A percentile compares a stretch with the other conserved stretches of the same genome.
Conservation (phyloP, 1,140 invertebrate genomes). For the Cydia amplana region DNA sequence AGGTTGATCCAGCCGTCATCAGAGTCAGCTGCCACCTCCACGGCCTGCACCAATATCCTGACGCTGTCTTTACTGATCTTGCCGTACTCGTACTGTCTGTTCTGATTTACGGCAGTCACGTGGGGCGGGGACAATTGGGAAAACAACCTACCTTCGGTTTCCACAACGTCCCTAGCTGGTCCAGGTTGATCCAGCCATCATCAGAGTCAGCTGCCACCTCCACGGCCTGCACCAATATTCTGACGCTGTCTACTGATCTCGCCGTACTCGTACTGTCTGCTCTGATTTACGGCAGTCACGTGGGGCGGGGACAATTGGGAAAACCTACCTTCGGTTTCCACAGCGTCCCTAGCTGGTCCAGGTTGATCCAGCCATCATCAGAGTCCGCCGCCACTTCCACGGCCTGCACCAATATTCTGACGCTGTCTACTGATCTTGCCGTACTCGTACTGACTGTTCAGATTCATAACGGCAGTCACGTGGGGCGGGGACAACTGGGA, state of each 20-base stretch:
- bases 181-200: slow-evolving; percentile 65
- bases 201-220: slow-evolving; percentile 69
- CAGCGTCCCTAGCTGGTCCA: slow-evolving; percentile 63
- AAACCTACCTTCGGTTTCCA: slow-evolving; percentile 66
- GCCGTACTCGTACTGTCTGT: slow-evolving; percentile 74
- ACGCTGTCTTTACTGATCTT: slow-evolving; percentile 76
- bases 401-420: slow-evolving; percentile 66
- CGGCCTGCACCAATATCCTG: slow-evolving; percentile 63
- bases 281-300: too few relatives aligned
- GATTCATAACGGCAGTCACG: too few relatives aligned
- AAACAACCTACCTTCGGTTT: slow-evolving; percentile 67
- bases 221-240: slow-evolving; percentile 68
- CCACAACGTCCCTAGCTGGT: slow-evolving; percentile 64
- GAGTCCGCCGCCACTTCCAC: slow-evolving; percentile 71
- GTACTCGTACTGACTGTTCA: slow-evolving; percentile 74
- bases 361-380: slow-evolving; percentile 62
- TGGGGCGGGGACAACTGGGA: too few relatives aligned
- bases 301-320: too few relatives aligned
- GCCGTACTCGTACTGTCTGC: slow-evolving; percentile 52
- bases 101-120: too few relatives aligned
- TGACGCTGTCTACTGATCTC: slow-evolving; percentile 73
- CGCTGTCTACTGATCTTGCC: slow-evolving; percentile 75
- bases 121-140: too few relatives aligned
- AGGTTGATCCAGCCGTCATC: slow-evolving; percentile 66
- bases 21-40: slow-evolving; percentile 70